Evolutionary conservation across 2,888 invertebrate genomes (phyloP), one percentile per base, ranked within the genome.

Genomic region (Drymonia ruficornis): DNA sequence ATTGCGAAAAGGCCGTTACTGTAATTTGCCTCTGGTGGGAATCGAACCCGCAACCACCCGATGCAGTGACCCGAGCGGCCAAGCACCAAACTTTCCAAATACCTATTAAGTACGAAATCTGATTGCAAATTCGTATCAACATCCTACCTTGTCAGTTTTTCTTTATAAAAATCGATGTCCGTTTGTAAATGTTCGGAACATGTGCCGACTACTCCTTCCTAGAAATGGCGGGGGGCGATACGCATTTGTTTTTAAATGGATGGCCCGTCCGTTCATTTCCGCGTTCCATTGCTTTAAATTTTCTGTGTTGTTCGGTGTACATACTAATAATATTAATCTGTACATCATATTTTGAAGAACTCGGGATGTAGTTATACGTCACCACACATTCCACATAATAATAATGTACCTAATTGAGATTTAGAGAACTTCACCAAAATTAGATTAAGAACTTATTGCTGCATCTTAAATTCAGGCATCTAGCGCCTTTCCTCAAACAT

Each of bases 231-330:
- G 18, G 28, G n/a, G 15, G n/a, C 28, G 45, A 45, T 45, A 45
- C 28, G 45, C 45, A 15, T 45, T 45, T 45, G 45, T 45, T 45
- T 45, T 45, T 45, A 45, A 45, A 45, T 45, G 45, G 45, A 45
- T 23, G 45, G 1, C 28, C 28, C 45, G 45, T 45, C 11, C 19
- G 19, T 13, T 5, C 43, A 13, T 19, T 43, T 43, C 19, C 43
- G 43, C 13, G 43, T 43, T 19, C 12, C 8, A 18, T 18, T 13
- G 23, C 18, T 43, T 43, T 23, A 23, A n/a, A n/a, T 38, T 7
- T 7, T n/a, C 4, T 38, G 7, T 38, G 38, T 15, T 38, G n/a
- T 38, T 38, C 2, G n/a, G 38, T 36, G 36, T 38, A 38, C 38
- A n/a, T 38, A n/a, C 38, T n/a, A 38, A 38, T 38, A 38, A 7